Evolutionary conservation across 2,113 vertebrate species (phyloP).

Genomic region (Phoenicopterus ruber): DNA sequence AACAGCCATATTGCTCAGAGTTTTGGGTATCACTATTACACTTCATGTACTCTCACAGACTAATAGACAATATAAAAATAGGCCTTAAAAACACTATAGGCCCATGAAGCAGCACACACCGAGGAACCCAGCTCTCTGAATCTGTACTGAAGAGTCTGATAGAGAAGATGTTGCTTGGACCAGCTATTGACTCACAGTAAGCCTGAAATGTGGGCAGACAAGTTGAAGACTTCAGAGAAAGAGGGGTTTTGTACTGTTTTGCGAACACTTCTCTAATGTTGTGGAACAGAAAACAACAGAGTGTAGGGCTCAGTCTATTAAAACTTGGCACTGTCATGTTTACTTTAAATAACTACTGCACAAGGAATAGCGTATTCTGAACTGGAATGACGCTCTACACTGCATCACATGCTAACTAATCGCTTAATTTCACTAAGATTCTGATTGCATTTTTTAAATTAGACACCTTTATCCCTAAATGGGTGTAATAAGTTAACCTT

Average conservation of each 20-base stretch:
- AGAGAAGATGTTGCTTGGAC: background rate
- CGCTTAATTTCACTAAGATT: background rate
- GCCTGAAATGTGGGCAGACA: background rate
- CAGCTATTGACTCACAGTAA: background rate
- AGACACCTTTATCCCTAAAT: background rate
- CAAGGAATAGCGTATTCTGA: background rate
- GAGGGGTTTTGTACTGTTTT: background rate
- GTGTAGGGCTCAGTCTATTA: background rate
- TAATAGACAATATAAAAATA: background rate
- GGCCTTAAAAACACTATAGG: background rate
- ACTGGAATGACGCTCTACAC: background rate
- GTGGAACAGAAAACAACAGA: background rate
- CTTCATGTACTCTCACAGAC: background rate
- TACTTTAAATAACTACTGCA: background rate
- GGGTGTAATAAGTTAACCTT: background rate
- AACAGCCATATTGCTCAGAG: background rate
- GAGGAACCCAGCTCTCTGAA: background rate
- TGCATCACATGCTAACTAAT: background rate
- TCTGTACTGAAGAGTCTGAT: background rate
- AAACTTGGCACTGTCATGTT: background rate
- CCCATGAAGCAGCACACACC: background rate
- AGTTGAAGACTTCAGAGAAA: background rate
- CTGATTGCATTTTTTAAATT: background rate
- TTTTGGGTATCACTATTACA: background rate
- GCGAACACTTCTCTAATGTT: background rate